Base-by-base conservation (phyloP, 2,888 invertebrate species). In the Colostygia pectinataria region DNA sequence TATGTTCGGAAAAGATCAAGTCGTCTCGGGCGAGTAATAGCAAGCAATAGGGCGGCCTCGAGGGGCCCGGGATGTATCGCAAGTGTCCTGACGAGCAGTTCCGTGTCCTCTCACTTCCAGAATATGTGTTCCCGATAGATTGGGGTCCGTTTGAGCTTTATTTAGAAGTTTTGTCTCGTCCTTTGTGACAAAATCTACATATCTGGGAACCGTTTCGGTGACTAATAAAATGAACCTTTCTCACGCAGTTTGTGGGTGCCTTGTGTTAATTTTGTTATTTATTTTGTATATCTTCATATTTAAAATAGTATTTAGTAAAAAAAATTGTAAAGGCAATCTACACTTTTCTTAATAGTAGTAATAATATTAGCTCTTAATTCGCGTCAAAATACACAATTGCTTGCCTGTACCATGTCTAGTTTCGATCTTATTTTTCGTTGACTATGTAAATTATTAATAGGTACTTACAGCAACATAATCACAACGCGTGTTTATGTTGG, bases 21-120 rank as follows among this genome's bases (percentile, higher is more conserved):
- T 77, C 61, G 59, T 64, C 63, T 68, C 64, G 48, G 59, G 71
- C 64, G 59, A 68, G 72, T 71, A 73, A 74, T 72, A 69, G 72
- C 65, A 68, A 65, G 71, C 66, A 65, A 66, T 67, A 62, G 68
- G 69, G 67, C 57, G 59, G 64, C 65, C 77, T 71, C 71, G 46
- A 31, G 49, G 56, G 52, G 25, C 7, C 13, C 20, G 37, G 31
- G 40, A 56, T 44, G 44, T 49, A 56, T 54, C 51, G 41, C 41
- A 36, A 54, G 41, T 53, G 28, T 54, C 46, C 44, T 38, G 71
- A 71, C 75, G 72, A 77, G 70, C 73, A 74, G 71, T 78, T 78
- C 69, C 73, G 72, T 75, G 73, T 76, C 71, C 66, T 65, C 65
- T 54, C 61, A 69, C 72, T 73, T 67, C 69, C 68, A 55, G 63